A percentile compares a stretch with the other conserved stretches of the same genome.
These are phyloP conservation scores for Phaethornis superciliosus DNA, from an alignment of 2,113 vertebrate species.

Conservation along the genomic window DNA sequence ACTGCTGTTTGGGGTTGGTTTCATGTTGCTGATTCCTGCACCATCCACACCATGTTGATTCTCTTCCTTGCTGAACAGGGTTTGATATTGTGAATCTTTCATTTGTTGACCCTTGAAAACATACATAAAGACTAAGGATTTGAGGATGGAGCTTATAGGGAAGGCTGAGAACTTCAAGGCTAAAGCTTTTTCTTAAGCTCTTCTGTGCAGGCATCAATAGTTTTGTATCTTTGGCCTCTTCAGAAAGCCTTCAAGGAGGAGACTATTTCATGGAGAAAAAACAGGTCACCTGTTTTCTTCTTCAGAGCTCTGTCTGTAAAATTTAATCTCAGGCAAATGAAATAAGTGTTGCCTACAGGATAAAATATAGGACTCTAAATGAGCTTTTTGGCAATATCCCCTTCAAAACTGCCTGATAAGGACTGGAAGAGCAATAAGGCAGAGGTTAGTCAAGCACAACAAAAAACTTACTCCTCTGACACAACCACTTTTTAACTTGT, in stretches of 20 bases:
- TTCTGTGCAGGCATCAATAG: neutral
- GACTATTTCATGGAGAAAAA: neutral
- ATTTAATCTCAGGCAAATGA: conserved; percentile 8
- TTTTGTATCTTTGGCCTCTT: neutral
- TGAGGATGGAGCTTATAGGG: neutral
- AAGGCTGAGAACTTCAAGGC: neutral
- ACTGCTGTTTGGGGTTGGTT: neutral
- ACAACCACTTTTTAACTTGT: neutral
- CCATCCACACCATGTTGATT: neutral
- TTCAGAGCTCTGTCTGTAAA: neutral
- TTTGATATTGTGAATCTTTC: neutral
- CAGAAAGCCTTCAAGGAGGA: neutral
- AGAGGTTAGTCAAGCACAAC: neutral
- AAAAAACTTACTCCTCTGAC: neutral
- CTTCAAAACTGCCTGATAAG: neutral
- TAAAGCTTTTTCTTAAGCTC: neutral
- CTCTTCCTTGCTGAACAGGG: neutral
- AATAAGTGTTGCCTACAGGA: neutral
- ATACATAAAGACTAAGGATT: neutral
- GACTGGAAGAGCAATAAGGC: neutral
- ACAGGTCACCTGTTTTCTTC: conserved; percentile 21
- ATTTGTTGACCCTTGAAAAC: neutral
- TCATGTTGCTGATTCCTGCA: neutral
- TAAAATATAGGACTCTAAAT: conserved; percentile 10
- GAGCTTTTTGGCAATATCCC: neutral